Base-by-base conservation (phyloP, 37 sponge, comb jelly and placozoan genomes). In the Theonella swinhoei region DNA sequence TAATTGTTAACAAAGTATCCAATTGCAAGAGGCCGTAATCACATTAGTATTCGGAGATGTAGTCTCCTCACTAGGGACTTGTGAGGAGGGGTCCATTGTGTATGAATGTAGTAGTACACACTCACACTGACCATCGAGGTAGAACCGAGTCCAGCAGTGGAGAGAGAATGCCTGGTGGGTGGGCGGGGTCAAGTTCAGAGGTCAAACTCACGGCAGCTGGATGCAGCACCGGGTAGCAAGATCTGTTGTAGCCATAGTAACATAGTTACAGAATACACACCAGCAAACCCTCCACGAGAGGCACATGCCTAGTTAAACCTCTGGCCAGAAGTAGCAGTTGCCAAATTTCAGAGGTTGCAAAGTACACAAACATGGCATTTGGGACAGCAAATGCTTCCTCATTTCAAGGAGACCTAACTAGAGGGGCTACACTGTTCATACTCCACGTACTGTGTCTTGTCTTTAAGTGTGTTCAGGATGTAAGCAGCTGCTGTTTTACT, bases 121-220 rank as follows among this genome's bases (percentile, higher is more conserved):
- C 14, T 17, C 54, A 17, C 54, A 17, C 54, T 47, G 54, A 47
- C 54, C 54, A 47, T 7, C 54, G 54, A 47, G 54, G 14, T 17
- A 47, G 54, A 33, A 83, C 59, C 0, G 59, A 67, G 74, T 89
- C 89, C 42, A 89, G 80, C 30, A 74, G 62, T 11, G 89, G 89
- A 7, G 89, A 89, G 8, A 89, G 80, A 24, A 89, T 62, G 41
- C 87, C 87, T 19, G 47, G 7, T 1, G 4, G 71, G 24, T 17
- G 29, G 76, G 34, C n/a, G 62, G 7, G 30, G 60, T 47, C 54
- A 14, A 47, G 54, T 47, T 47, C 54, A 47, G 54, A 47, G 54
- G 54, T 47, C 54, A 47, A 47, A 47, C 54, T 47, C 11, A 47
- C 64, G 25, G 70, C 75, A 66, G 84, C 84, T 9, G 84, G 87